Percentiles rank a stretch among this genome's conserved stretches.
phyloP scores from a whole-genome alignment of 2,113 vertebrate species.

The Isurus oxyrinchus region DNA sequence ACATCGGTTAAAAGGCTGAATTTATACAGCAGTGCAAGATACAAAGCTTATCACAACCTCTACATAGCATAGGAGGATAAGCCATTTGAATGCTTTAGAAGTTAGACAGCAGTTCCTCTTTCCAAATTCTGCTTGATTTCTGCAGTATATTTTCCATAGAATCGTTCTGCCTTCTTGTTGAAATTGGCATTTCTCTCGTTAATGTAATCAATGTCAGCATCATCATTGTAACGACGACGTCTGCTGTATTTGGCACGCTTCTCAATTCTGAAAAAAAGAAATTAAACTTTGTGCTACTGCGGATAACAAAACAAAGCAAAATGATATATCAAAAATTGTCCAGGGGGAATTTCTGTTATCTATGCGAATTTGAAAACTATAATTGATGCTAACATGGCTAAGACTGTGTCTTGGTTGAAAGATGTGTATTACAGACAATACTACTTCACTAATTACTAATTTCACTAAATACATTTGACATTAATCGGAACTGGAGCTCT shows the following conservation, averaged over 20 bases:
- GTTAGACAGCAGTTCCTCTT: constrained; percentile 85
- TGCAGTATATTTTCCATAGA: constrained; percentile 94
- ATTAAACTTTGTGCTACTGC: not conserved
- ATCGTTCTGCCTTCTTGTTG: constrained; percentile 96
- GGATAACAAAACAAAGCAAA: not conserved
- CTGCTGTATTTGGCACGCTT: constrained; percentile 90
- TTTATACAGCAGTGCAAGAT: not conserved
- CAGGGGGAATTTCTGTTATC: not conserved
- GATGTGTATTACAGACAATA: not conserved
- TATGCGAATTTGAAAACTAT: not conserved
- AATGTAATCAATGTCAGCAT: constrained; percentile 93
- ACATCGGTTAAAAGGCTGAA: not conserved
- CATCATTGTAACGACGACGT: constrained; percentile 85
- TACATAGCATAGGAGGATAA: not conserved
- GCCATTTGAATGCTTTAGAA: not conserved
- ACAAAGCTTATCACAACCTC: not conserved
- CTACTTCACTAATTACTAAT: not conserved
- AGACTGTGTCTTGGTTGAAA: not conserved
- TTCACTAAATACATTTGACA: not conserved
- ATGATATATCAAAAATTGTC: not conserved
- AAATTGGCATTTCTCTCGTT: constrained; percentile 98
- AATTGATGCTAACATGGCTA: not conserved
- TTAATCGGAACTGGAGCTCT: not conserved
- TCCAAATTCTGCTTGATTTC: constrained; percentile 98
- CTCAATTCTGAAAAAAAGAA: constrained; percentile 70